Percentiles rank a stretch among this genome's conserved stretches.
phyloP scores from a whole-genome alignment of 2,113 vertebrate species.

The Diadophis punctatus region DNA sequence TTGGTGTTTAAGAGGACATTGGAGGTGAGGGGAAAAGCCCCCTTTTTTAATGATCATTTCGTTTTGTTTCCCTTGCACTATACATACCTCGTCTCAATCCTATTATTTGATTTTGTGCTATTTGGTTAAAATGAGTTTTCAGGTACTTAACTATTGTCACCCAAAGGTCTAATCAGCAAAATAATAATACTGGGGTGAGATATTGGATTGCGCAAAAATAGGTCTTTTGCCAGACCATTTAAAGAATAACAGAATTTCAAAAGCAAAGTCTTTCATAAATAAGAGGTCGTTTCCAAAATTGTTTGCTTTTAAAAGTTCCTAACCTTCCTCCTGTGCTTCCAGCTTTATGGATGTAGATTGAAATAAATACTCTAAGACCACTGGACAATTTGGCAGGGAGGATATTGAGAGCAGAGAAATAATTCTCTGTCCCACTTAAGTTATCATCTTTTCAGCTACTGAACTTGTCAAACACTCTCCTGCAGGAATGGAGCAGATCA shows the following conservation, averaged over 20 bases:
- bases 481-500: background rate
- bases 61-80: conserved; percentile 7
- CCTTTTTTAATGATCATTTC: conserved; percentile 59
- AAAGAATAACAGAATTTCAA: conserved; percentile 8
- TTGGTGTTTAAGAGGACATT: conserved; percentile 64
- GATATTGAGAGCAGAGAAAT: conserved; percentile 48
- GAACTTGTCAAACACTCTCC: background rate
- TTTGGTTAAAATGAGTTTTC: conserved; percentile 57
- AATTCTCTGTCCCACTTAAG: conserved; percentile 39
- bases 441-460: conserved; percentile 42
- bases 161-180: conserved; percentile 55
- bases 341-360: conserved; percentile 50
- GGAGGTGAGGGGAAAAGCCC: conserved; percentile 52
- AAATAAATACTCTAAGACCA: conserved; percentile 25
- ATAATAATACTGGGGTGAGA: conserved; percentile 35
- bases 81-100: conserved; percentile 23
- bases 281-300: conserved; percentile 62
- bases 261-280: conserved; percentile 53
- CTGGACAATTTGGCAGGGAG: background rate
- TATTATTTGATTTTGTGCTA: conserved; percentile 60
- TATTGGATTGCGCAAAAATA: conserved; percentile 46
- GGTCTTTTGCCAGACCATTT: conserved; percentile 38
- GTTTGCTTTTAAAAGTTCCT: conserved; percentile 66
- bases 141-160: conserved; percentile 54
- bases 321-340: conserved; percentile 39